phyloP scores from a whole-genome alignment of 1,140 invertebrate species.

The Lasioglossum albipes region DNA sequence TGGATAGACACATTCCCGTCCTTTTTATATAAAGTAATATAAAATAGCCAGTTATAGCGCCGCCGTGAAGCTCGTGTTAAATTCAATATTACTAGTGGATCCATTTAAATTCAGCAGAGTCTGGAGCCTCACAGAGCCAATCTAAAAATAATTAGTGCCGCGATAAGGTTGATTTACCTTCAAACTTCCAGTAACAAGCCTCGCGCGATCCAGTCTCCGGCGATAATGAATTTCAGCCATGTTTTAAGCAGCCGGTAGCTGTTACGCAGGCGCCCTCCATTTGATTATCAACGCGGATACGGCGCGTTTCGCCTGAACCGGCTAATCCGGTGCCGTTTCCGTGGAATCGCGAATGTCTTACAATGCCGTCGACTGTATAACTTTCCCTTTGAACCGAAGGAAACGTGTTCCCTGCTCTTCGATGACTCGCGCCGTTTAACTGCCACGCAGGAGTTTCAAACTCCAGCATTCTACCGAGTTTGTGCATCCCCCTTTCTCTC shows the following conservation, averaged over 20 bases:
- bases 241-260: slow-evolving; percentile 13
- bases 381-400: slow-evolving; percentile 13
- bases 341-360: slow-evolving; percentile 39
- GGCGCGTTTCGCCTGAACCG: slow-evolving; percentile 21
- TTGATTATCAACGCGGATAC: slow-evolving; percentile 22
- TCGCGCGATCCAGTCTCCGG: too few species aligned
- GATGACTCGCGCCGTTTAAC: slow-evolving; percentile 26
- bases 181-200: too few species aligned
- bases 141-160: too few species aligned
- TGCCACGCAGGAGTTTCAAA: slow-evolving; percentile 27
- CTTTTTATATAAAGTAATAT: too few species aligned
- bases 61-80: too few species aligned
- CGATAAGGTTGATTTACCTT: too few species aligned
- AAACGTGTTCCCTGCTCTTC: slow-evolving; percentile 24
- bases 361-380: slow-evolving; percentile 15
- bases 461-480: slow-evolving; percentile 16
- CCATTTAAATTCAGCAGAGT: too few species aligned
- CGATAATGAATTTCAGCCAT: slow-evolving; percentile 13
- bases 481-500: background rate
- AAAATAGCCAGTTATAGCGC: too few species aligned
- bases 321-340: slow-evolving; percentile 18
- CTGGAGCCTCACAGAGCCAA: too few species aligned
- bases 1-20: too few species aligned
- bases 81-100: too few species aligned
- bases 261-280: slow-evolving; percentile 1